A percentile compares a stretch with the other conserved stretches of the same genome.
Conservation (phyloP, 2,113 vertebrate genomes). For the Forbesichthys agassizii region DNA sequence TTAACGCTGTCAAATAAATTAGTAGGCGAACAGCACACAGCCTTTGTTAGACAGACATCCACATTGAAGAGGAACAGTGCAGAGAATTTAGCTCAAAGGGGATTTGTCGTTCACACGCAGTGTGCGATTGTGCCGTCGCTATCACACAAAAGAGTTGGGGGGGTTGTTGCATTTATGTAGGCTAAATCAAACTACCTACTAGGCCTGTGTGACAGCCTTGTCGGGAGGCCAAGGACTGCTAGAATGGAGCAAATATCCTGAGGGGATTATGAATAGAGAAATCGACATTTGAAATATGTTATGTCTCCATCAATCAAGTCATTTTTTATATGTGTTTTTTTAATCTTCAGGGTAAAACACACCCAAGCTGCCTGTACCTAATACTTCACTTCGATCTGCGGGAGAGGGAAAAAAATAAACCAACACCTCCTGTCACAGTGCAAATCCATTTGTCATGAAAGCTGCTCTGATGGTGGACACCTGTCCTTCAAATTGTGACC, state of each 20-base stretch:
- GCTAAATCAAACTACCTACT: too few species aligned
- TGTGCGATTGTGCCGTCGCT: neutral
- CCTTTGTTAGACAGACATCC: conserved; percentile 34
- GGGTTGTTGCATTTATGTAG: too few species aligned
- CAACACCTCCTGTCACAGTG: conserved; percentile 13
- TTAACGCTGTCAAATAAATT: conserved; percentile 61
- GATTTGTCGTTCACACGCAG: conserved; percentile 12
- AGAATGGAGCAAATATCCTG: conserved; percentile 32
- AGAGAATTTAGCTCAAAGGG: conserved; percentile 29
- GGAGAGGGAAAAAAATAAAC: neutral
- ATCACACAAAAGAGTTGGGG: too few species aligned
- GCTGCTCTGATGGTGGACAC: conserved; percentile 3
- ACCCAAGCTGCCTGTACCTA: neutral
- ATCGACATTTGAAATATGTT: conserved; percentile 53
- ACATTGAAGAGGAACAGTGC: conserved; percentile 14
- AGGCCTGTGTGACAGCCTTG: conserved; percentile 27
- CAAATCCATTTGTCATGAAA: conserved; percentile 29
- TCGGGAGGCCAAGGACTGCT: conserved; percentile 29
- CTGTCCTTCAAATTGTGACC: conserved; percentile 27
- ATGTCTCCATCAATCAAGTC: conserved; percentile 2
- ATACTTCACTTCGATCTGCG: conserved; percentile 31
- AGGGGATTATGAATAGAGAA: conserved; percentile 38
- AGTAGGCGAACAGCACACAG: conserved; percentile 53
- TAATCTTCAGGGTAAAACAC: conserved; percentile 17
- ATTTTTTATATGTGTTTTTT: neutral